Evolutionary conservation across 1,140 invertebrate genomes (phyloP), one percentile per base, ranked within the genome.

Genomic region (Drosophila insularis): DNA sequence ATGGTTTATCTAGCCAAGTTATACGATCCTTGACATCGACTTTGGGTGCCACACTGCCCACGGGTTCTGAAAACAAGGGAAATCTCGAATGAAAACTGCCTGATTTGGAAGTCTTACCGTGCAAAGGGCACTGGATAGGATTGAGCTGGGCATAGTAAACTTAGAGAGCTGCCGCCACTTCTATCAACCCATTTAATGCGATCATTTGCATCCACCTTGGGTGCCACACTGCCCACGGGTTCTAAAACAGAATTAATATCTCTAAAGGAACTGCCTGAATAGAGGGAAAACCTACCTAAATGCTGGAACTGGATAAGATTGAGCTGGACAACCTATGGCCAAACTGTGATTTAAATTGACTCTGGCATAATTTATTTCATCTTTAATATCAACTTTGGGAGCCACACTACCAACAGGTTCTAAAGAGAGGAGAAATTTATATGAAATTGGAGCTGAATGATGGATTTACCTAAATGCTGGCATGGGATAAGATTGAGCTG

Each of bases 201-300:
- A 89, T 95, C 95, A 63, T 94, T 95, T 54, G 94, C 94, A 66
- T 95, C 95, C 84, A 97, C 94, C 92, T 95, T 95, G 35, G 96
- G 96, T 43, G 94, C 94, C 68, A 96, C 95, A 78, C 95, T 94
- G 85, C 95, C 95, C 73, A 97, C 94, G 21, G 96, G 96, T 90
- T 97, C 96, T 97, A 92, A 11, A 68, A 31, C 14, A 54, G 35
- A 6, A 60, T 1, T 8, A n/a, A 46, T 5, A 5, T 43, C n/a
- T 35, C 4, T 35, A 31, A 27, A 19, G 19, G 17, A 73, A 63
- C 65, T 78, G 72, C 71, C 75, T 68, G 56, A 56, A 72, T 69
- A 71, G 19, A 72, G 5, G 6, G 4, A 55, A 31, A 23, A 56
- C 6, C 93, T 93, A 95, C 94, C 94, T 93, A 92, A 93, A 94